A percentile compares a stretch with the other conserved stretches of the same genome.
phyloP scores from a whole-genome alignment of 2,113 vertebrate genomes.

The Peromyscus californicus region DNA sequence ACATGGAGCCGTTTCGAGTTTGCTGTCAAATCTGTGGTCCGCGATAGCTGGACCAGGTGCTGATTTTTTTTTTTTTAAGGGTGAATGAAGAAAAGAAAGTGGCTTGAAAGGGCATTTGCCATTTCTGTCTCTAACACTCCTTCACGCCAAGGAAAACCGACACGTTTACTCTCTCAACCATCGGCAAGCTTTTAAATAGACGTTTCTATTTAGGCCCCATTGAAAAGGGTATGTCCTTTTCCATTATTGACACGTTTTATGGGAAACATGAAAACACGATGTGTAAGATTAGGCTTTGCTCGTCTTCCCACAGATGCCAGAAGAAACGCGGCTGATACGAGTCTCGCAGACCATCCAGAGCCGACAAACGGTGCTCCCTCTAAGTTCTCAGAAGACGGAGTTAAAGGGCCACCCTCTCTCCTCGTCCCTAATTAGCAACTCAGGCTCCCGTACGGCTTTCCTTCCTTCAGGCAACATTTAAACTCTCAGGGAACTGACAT shows the following conservation, averaged over 20 bases:
- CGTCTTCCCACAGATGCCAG: slow-evolving; percentile 32
- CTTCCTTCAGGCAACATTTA: not conserved
- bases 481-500: not conserved
- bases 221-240: slow-evolving; percentile 52
- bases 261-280: slow-evolving; percentile 56
- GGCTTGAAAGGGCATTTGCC: slow-evolving; percentile 41
- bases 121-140: slow-evolving; percentile 50
- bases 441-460: not conserved
- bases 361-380: not conserved
- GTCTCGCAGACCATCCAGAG: not conserved
- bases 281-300: slow-evolving; percentile 51
- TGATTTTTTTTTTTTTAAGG: not conserved
- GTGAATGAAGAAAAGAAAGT: not conserved
- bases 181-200: not conserved
- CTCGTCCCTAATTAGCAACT: not conserved
- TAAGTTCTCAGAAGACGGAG: not conserved
- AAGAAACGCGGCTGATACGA: not conserved
- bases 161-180: slow-evolving; percentile 48
- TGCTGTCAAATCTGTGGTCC: slow-evolving; percentile 25
- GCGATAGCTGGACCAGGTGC: not conserved
- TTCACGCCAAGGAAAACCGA: slow-evolving; percentile 20
- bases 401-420: not conserved
- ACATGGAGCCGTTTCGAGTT: not conserved
- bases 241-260: slow-evolving; percentile 56
- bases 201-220: slow-evolving; percentile 60